phyloP scores from a whole-genome alignment of 2,113 vertebrate genomes.

The Nibea coibor region DNA sequence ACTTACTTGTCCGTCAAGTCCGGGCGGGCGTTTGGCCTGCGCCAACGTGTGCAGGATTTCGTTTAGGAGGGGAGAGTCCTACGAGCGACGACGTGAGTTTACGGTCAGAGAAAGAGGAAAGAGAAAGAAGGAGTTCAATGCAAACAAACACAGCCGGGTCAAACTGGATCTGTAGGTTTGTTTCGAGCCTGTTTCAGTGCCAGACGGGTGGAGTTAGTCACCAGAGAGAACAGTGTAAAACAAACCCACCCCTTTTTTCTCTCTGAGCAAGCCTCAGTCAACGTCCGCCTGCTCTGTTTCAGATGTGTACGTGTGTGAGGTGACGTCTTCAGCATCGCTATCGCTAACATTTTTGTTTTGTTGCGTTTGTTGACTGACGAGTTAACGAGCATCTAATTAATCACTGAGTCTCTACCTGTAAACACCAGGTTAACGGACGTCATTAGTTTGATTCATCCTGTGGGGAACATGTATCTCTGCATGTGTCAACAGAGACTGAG shows the following conservation, averaged over 20 bases:
- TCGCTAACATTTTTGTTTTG: too few species aligned
- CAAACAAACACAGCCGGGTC: constrained; percentile 27
- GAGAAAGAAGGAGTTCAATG: constrained; percentile 70
- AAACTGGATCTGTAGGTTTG: constrained; percentile 4
- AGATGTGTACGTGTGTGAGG: too few species aligned
- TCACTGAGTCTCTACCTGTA: too few species aligned
- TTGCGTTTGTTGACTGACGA: too few species aligned
- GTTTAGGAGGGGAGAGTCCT: constrained; percentile 86
- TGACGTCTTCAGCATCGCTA: too few species aligned
- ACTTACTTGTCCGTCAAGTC: constrained; percentile 80
- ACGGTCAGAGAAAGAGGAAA: constrained; percentile 55
- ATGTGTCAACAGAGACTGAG: not conserved
- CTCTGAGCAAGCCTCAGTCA: too few species aligned
- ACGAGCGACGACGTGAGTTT: constrained; percentile 55
- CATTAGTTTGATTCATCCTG: not conserved
- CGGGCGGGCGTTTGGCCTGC: constrained; percentile 71
- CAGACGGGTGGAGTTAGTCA: constrained; percentile 19
- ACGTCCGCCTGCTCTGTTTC: too few species aligned
- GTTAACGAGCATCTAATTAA: too few species aligned
- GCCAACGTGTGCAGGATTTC: constrained; percentile 85
- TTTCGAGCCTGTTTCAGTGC: not conserved
- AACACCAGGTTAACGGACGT: too few species aligned
- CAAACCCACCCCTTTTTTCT: too few species aligned
- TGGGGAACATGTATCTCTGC: not conserved
- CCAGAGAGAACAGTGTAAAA: not conserved